Percentiles rank a stretch among this genome's conserved stretches.
Conservation (phyloP, 1,140 invertebrate genomes). For the Acromyrmex echinatior region DNA sequence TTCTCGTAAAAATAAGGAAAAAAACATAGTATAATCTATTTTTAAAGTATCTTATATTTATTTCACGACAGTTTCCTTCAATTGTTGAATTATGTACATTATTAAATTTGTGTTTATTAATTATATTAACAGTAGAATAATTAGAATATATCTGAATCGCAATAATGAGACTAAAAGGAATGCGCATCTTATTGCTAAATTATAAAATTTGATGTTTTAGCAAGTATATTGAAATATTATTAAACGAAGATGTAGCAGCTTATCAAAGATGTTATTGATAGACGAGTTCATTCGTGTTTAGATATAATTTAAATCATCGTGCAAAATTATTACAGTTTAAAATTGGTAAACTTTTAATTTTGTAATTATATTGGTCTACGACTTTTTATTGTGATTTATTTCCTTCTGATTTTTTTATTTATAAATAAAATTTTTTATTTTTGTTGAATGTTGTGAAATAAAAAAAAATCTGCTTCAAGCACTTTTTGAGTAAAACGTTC, state of each 20-base stretch:
- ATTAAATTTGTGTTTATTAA: conserved; percentile 4
- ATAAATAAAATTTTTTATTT: not conserved
- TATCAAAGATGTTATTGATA: not conserved
- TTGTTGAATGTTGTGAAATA: not conserved
- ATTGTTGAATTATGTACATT: not conserved
- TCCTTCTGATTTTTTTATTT: not conserved
- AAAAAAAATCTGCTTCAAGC: not conserved
- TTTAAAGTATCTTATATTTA: not conserved
- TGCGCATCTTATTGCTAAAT: not conserved
- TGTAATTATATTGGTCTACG: not conserved
- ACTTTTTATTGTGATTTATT: not conserved
- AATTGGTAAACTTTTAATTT: not conserved
- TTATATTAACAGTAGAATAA: not conserved
- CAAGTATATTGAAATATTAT: not conserved
- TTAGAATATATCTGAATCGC: not conserved
- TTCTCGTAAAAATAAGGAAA: not conserved
- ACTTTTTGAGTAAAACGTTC: not conserved
- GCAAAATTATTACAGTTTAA: not conserved
- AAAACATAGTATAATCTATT: not conserved
- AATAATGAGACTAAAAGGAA: not conserved
- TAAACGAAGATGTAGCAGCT: not conserved
- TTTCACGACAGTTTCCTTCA: not conserved
- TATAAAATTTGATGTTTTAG: not conserved
- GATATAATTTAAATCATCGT: not conserved
- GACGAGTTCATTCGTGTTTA: not conserved